phyloP scores from a whole-genome alignment of 1,140 invertebrate species.

The Ruditapes philippinarum region DNA sequence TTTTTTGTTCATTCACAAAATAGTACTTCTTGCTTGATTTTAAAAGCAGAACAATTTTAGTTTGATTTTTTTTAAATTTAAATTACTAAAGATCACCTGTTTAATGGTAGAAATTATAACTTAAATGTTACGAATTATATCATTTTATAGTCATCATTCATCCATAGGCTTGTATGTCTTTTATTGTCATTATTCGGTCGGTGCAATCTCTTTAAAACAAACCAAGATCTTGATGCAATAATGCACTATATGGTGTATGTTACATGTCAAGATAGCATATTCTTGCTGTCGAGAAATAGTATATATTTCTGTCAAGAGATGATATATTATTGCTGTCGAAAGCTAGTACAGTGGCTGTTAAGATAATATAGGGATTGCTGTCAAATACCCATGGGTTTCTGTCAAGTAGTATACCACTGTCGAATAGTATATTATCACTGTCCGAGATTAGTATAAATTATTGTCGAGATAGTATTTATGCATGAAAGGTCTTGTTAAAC shows the following conservation, averaged over 20 bases:
- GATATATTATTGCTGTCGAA: too few species aligned
- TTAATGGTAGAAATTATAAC: neutral
- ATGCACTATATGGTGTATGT: neutral
- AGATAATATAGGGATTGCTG: neutral
- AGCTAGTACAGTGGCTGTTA: neutral
- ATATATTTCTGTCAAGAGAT: neutral
- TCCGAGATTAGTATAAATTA: too few species aligned
- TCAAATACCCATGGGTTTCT: neutral
- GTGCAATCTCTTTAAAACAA: conserved; percentile 37
- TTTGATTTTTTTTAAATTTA: neutral
- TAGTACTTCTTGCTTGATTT: neutral
- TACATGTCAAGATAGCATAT: neutral
- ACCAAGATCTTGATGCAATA: neutral
- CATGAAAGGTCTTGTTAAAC: neutral
- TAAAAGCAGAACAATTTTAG: neutral
- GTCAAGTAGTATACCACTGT: neutral
- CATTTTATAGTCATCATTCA: neutral
- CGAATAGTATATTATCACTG: too few species aligned
- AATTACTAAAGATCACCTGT: neutral
- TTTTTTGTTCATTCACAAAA: neutral
- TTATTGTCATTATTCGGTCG: conserved; percentile 30
- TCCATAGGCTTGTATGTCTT: conserved; percentile 12
- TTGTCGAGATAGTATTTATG: too few species aligned
- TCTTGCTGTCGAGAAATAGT: neutral
- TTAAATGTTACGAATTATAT: too few species aligned